Evolutionary conservation across 2,888 invertebrate genomes (phyloP), one percentile per base, ranked within the genome.

Genomic region (Mechanitis messenoides): DNA sequence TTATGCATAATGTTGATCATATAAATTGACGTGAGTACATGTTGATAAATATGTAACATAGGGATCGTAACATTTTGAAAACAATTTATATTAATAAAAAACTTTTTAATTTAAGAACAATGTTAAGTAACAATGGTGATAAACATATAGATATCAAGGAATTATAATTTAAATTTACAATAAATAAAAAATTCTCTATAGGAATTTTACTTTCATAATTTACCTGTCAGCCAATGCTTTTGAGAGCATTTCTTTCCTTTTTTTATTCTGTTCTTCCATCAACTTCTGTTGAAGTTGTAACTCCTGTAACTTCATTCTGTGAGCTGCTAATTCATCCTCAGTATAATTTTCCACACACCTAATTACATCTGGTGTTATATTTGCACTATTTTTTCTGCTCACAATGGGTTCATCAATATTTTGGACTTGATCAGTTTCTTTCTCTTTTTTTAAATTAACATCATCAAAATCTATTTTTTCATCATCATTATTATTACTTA

Each of bases 261-360:
- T 93, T 70, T 93, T 93, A 83, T 96, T 96, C 75, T 95, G 94
- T 78, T 95, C 95, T 76, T 95, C 94, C 78, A 96, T 94, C 68
- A 93, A 75, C 79, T 93, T 94, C 72, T 95, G 95, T 67, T 93
- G 92, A 12, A 92, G 76, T 78, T 95, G 94, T 72, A 95, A 92
- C 68, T 93, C 93, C 67, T 93, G 93, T 20, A 93, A 75, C 65
- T 93, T 92, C 0, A 88, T 84, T 63, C 85, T 90, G 73, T 92
- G 92, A 47, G 77, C 77, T 5, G 71, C 79, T 47, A 81, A 42
- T 20, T 85, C 87, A 76, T 84, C 81, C 68, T 86, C 88, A 5
- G 81, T 77, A 66, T 86, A 84, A 67, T 84, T 83, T 58, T 78
- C 79, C 2, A 82, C 78, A 56, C 80, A 79, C 69, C 79, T 79